Evolutionary conservation across 2,797 vertebrate species (phyloP).

Genomic region (Vireo griseus): DNA sequence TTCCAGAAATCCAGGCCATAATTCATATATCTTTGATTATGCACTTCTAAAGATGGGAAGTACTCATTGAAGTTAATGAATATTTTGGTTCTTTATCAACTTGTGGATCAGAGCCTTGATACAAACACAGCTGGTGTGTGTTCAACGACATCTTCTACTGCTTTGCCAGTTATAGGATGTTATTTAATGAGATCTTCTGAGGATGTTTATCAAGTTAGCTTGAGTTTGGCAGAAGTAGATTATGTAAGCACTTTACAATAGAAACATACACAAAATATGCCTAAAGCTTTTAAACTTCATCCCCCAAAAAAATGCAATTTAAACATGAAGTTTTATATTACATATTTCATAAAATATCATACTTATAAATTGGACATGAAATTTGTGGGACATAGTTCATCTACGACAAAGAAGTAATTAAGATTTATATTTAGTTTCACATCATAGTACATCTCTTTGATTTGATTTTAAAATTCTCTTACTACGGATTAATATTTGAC

Average conservation of each 20-base stretch:
- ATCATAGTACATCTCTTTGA: neutral
- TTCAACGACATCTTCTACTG: conserved; percentile 1
- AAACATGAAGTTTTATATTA: neutral
- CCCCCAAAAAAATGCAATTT: neutral
- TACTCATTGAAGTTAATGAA: conserved; percentile 45
- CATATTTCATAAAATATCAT: neutral
- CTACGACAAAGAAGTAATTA: neutral
- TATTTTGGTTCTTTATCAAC: conserved; percentile 55
- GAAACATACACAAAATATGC: neutral
- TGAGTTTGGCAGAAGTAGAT: neutral
- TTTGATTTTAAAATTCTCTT: neutral
- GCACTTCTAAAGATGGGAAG: conserved; percentile 13
- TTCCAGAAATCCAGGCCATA: neutral
- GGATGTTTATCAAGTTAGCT: conserved; percentile 21
- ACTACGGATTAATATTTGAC: neutral
- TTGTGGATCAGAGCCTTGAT: conserved; percentile 1
- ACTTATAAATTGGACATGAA: neutral
- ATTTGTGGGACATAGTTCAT: neutral
- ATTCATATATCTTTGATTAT: conserved; percentile 8
- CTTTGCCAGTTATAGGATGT: neutral
- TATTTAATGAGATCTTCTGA: neutral
- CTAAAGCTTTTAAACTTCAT: neutral
- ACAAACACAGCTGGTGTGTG: conserved; percentile 56
- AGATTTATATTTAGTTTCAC: neutral
- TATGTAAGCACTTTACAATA: neutral